Conservation (phyloP, 2,113 vertebrate species). For the Martes martes region DNA sequence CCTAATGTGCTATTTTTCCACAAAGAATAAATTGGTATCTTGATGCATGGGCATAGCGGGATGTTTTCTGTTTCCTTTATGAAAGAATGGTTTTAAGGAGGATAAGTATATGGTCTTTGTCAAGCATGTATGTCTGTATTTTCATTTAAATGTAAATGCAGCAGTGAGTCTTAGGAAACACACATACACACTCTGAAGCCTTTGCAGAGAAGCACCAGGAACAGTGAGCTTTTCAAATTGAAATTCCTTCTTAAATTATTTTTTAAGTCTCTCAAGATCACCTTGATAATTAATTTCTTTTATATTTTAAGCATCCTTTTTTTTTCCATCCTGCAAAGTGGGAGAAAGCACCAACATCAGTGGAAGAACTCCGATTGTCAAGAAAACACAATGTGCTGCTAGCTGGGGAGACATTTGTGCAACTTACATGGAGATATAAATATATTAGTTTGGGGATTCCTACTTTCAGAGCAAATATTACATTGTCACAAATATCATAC, state of each 20-base stretch:
- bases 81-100: conserved; percentile 48
- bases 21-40: conserved; percentile 36
- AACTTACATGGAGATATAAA: conserved; percentile 66
- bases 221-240: conserved; percentile 50
- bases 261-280: conserved; percentile 56
- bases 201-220: conserved; percentile 37
- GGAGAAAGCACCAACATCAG: neutral
- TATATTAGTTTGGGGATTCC: conserved; percentile 78
- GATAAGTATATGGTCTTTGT: conserved; percentile 53
- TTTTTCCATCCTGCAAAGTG: conserved; percentile 3
- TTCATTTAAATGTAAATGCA: conserved; percentile 76
- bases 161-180: neutral
- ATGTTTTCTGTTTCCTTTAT: conserved; percentile 34
- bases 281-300: conserved; percentile 70
- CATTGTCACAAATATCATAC: conserved; percentile 73
- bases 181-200: neutral
- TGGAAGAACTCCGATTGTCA: conserved; percentile 31
- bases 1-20: neutral
- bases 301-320: conserved; percentile 57
- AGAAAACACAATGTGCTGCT: neutral
- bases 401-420: conserved; percentile 40
- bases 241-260: conserved; percentile 66
- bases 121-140: conserved; percentile 43
- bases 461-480: conserved; percentile 80
- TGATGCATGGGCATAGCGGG: neutral